These are phyloP conservation scores for Rhimphoctona megacephalus DNA, from an alignment of 2,888 invertebrate genomes.

Conservation along the genomic window DNA sequence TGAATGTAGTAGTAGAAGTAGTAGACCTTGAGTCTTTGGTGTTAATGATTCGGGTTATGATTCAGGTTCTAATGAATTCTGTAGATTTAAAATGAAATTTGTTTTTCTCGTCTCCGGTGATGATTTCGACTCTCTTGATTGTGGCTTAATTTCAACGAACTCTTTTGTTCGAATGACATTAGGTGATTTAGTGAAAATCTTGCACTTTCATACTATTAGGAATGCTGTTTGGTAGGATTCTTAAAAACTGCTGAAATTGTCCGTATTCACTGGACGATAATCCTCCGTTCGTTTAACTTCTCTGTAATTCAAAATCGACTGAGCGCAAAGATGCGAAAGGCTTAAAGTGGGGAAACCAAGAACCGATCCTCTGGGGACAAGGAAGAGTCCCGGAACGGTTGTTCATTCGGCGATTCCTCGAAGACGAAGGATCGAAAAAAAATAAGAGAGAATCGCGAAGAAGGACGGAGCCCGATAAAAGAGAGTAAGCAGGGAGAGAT, in stretches of 20 bases:
- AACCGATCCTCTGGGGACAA: conserved; percentile 67
- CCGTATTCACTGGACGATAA: conserved; percentile 36
- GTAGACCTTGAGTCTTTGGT: not conserved
- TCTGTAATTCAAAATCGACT: conserved; percentile 62
- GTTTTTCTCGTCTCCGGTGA: not conserved
- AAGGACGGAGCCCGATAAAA: conserved; percentile 69
- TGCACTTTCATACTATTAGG: not conserved
- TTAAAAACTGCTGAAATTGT: conserved; percentile 41
- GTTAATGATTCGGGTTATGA: conserved; percentile 74
- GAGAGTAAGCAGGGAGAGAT: conserved; percentile 63
- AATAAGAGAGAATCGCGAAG: conserved; percentile 67
- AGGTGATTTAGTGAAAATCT: not conserved
- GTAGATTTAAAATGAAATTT: not conserved
- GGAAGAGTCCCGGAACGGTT: conserved; percentile 73
- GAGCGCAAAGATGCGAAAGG: conserved; percentile 36
- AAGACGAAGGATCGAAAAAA: conserved; percentile 66
- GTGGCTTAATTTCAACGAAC: not conserved
- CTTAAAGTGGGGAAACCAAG: conserved; percentile 45
- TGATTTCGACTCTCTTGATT: conserved; percentile 6
- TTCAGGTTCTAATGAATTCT: conserved; percentile 77
- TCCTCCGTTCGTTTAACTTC: conserved; percentile 57
- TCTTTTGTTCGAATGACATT: conserved; percentile 7
- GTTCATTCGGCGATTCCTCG: conserved; percentile 72
- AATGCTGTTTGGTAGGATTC: conserved; percentile 32
- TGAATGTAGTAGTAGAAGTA: not conserved